Conservation (phyloP, 2,888 invertebrate genomes). For the Carterocephalus palaemon region DNA sequence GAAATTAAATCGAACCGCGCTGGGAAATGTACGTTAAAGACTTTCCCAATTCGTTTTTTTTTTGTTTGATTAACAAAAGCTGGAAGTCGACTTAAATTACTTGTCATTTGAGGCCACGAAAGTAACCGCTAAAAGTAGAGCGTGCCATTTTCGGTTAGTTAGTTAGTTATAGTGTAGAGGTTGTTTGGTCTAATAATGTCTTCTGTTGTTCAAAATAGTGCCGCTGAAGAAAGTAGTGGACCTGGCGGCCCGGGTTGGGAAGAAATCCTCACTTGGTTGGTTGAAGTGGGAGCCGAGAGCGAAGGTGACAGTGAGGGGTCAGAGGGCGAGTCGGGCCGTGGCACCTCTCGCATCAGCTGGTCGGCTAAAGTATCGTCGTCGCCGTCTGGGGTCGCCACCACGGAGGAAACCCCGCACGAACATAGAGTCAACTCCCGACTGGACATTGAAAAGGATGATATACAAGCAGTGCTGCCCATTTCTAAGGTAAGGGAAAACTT, state of each 20-base stretch:
- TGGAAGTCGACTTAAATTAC: no score
- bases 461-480: constrained; percentile 94
- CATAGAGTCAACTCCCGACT: constrained; percentile 88
- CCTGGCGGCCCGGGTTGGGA: constrained; percentile 78
- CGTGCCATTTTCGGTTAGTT: no score
- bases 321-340: constrained; percentile 81
- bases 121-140: no score
- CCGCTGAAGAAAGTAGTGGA: constrained; percentile 57
- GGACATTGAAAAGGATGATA: constrained; percentile 95
- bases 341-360: constrained; percentile 93
- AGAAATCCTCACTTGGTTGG: constrained; percentile 94
- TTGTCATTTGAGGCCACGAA: no score
- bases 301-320: constrained; percentile 73
- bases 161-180: no score
- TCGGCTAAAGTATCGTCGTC: constrained; percentile 77
- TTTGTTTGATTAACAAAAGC: neutral
- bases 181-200: no score
- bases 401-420: constrained; percentile 68
- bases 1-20: constrained; percentile 25
- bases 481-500: constrained; percentile 91
- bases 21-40: constrained; percentile 25
- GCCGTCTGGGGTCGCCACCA: constrained; percentile 52
- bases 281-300: constrained; percentile 92
- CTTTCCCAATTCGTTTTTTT: constrained; percentile 14
- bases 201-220: constrained; percentile 43